These are phyloP conservation scores for Conistra vaccinii DNA, from an alignment of 2,888 invertebrate species.

Conservation along the genomic window DNA sequence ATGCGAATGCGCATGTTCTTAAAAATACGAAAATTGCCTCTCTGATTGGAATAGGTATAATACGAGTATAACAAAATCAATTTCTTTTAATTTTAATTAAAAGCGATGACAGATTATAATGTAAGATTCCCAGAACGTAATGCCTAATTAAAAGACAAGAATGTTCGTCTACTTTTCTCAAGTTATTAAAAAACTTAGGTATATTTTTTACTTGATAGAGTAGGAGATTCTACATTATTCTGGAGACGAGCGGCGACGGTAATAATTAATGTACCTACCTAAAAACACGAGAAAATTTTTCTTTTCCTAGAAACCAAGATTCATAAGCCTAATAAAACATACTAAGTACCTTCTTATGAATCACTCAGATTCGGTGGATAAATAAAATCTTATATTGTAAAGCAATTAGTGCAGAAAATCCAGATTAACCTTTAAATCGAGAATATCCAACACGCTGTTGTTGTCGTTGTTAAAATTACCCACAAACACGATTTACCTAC, in stretches of 20 bases:
- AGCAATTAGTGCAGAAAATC: slow-evolving; percentile 6
- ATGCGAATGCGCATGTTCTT: too few relatives aligned
- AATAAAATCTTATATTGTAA: neutral
- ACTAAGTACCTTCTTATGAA: neutral
- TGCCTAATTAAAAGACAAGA: slow-evolving; percentile 25
- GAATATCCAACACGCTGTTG: neutral
- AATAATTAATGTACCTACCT: slow-evolving; percentile 20
- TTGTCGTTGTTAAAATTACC: slow-evolving; percentile 21
- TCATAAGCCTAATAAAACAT: neutral
- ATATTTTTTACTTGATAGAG: slow-evolving; percentile 16
- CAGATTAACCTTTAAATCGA: neutral
- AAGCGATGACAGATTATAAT: slow-evolving; percentile 27
- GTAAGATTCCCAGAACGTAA: slow-evolving; percentile 11
- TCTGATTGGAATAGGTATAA: too few relatives aligned
- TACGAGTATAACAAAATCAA: too few relatives aligned
- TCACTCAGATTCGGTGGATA: neutral
- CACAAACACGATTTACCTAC: neutral
- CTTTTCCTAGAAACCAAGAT: neutral
- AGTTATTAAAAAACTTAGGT: slow-evolving; percentile 19
- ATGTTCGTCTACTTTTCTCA: slow-evolving; percentile 4
- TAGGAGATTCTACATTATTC: slow-evolving; percentile 16
- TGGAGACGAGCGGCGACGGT: slow-evolving; percentile 12
- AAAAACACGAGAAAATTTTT: neutral
- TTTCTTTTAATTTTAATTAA: slow-evolving; percentile 17
- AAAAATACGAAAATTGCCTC: too few relatives aligned